Conservation (phyloP, 2,888 invertebrate species). For the Apotomis betuletana region DNA sequence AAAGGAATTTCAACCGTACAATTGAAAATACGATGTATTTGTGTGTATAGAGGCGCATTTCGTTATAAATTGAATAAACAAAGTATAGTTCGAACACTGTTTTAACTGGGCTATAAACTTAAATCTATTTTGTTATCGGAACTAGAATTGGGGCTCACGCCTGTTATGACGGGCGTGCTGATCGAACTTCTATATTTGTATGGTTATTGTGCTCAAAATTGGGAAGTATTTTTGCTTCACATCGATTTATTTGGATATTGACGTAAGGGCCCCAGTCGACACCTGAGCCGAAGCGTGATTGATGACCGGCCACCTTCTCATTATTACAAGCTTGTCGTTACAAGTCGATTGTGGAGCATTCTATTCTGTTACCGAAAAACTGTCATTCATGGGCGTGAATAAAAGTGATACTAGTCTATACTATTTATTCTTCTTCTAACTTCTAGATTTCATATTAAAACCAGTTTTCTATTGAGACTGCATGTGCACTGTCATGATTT, state of each 20-base stretch:
- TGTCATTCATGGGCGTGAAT: background rate
- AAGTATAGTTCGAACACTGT: conserved; percentile 10
- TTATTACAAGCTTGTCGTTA: conserved; percentile 56
- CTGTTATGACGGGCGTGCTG: conserved; percentile 1
- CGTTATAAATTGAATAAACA: background rate
- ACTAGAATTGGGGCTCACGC: conserved; percentile 1
- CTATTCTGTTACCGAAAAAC: conserved; percentile 4
- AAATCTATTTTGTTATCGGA: conserved; percentile 22
- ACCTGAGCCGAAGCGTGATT: conserved; percentile 64
- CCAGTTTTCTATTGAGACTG: too few species aligned
- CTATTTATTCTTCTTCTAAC: too few species aligned
- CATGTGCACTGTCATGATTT: too few species aligned
- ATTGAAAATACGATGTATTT: too few species aligned
- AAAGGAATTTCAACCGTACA: too few species aligned
- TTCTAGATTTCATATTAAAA: too few species aligned
- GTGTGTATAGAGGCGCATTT: background rate
- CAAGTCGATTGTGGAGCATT: conserved; percentile 39
- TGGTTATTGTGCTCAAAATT: background rate
- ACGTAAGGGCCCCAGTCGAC: conserved; percentile 30
- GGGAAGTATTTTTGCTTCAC: background rate
- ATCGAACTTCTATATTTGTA: conserved; percentile 6
- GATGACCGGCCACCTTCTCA: conserved; percentile 65
- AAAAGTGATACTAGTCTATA: background rate
- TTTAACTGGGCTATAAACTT: conserved; percentile 14
- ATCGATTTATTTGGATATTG: background rate